Evolutionary conservation across 2,888 invertebrate genomes (phyloP).

Genomic region (Noctua fimbriata): DNA sequence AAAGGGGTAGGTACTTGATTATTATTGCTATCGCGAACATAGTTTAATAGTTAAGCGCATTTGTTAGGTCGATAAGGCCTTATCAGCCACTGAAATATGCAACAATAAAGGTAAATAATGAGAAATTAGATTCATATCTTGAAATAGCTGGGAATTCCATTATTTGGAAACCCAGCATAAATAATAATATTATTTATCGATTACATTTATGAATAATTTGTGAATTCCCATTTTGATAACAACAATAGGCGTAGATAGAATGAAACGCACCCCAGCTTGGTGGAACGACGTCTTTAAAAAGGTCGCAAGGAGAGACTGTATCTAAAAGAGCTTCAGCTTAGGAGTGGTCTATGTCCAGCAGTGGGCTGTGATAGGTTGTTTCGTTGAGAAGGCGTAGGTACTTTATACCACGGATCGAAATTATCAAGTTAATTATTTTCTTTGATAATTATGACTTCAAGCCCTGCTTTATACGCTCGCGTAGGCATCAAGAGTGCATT

Average conservation of each 20-base stretch:
- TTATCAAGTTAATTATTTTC: not conserved
- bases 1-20: conserved; percentile 52
- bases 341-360: not conserved
- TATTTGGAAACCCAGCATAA: conserved; percentile 28
- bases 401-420: not conserved
- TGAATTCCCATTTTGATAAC: not conserved
- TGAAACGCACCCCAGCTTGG: not conserved
- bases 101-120: conserved; percentile 47
- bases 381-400: not conserved
- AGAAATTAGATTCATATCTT: conserved; percentile 40
- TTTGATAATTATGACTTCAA: not conserved
- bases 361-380: not conserved
- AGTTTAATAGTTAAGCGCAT: conserved; percentile 46
- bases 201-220: conserved; percentile 29
- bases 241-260: not conserved
- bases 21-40: conserved; percentile 39
- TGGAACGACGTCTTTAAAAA: not conserved
- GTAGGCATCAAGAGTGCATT: conserved; percentile 53
- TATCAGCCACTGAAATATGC: conserved; percentile 39
- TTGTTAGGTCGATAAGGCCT: conserved; percentile 34
- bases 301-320: not conserved
- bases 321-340: not conserved
- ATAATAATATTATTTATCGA: conserved; percentile 5
- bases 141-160: conserved; percentile 30
- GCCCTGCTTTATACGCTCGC: not conserved